Evolutionary conservation across 2,888 invertebrate genomes (phyloP).

Genomic region (Steinernema hermaphroditum): DNA sequence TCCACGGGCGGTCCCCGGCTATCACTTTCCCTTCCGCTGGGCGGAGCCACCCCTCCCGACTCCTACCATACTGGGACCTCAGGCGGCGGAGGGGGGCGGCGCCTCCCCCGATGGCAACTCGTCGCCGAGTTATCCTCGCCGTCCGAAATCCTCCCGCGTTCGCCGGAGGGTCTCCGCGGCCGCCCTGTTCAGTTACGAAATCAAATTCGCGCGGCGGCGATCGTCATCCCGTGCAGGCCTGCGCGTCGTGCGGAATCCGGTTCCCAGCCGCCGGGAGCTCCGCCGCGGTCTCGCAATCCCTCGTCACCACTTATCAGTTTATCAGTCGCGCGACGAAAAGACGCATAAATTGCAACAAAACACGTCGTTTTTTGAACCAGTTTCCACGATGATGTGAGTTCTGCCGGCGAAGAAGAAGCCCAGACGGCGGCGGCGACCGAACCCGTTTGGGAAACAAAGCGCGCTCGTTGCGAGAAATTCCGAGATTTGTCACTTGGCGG

Average conservation of each 20-base stretch:
- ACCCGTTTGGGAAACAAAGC: too few relatives aligned
- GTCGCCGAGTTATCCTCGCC: not conserved
- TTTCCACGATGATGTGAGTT: constrained; percentile 26
- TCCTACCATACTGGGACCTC: constrained; percentile 21
- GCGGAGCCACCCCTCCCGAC: constrained; percentile 5
- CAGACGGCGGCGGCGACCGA: not conserved
- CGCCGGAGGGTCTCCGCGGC: not conserved
- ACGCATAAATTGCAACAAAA: constrained; percentile 27
- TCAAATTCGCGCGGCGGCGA: constrained; percentile 13
- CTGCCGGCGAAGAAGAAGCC: constrained; percentile 18
- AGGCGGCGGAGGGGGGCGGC: not conserved
- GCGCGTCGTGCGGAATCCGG: constrained; percentile 24
- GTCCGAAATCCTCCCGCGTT: not conserved
- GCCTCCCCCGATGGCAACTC: not conserved
- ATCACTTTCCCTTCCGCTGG: constrained; percentile 15
- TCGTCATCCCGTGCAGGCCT: not conserved
- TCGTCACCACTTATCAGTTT: constrained; percentile 24
- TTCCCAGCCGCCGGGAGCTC: not conserved
- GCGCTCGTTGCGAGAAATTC: constrained; percentile 18
- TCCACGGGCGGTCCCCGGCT: constrained; percentile 16
- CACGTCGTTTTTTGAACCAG: constrained; percentile 27
- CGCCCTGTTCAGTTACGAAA: constrained; percentile 25
- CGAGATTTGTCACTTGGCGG: constrained; percentile 26
- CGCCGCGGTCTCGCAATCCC: not conserved
- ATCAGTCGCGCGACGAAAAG: constrained; percentile 30